Evolutionary conservation across 2,113 vertebrate species (phyloP).

Genomic region (Xiphorhynchus elegans): DNA sequence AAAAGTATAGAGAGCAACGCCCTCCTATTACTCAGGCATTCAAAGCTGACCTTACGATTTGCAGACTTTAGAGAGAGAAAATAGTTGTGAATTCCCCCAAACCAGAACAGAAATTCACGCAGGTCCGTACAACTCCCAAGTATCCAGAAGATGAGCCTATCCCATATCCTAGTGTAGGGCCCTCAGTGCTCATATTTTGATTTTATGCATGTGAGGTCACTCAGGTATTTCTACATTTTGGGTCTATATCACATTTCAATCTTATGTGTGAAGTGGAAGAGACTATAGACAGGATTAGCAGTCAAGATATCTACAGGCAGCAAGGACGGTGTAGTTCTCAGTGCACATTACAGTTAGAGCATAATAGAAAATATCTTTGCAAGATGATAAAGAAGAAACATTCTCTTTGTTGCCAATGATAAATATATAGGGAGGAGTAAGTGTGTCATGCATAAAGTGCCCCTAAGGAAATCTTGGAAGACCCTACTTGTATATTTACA

Average conservation of each 20-base stretch:
- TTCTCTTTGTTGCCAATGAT: constrained; percentile 9
- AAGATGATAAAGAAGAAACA: constrained; percentile 34
- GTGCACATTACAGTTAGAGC: neutral
- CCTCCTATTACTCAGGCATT: neutral
- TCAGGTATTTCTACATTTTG: neutral
- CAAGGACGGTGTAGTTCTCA: neutral
- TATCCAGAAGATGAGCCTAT: neutral
- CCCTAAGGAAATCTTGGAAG: constrained; percentile 28
- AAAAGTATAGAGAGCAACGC: neutral
- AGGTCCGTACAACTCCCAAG: neutral
- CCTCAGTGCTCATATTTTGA: accelerated
- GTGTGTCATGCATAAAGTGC: constrained; percentile 5
- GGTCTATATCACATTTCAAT: neutral
- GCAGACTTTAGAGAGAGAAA: neutral
- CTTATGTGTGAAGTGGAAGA: neutral
- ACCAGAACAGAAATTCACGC: neutral
- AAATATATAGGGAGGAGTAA: neutral
- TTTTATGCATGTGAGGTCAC: neutral
- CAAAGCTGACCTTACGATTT: neutral
- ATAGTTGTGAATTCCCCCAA: neutral
- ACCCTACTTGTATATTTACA: neutral
- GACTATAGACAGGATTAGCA: neutral
- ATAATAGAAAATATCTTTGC: constrained; percentile 33
- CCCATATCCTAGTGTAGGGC: neutral
- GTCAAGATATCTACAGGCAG: neutral